Conservation (phyloP, 2,113 vertebrate species). For the Ochotona curzoniae region DNA sequence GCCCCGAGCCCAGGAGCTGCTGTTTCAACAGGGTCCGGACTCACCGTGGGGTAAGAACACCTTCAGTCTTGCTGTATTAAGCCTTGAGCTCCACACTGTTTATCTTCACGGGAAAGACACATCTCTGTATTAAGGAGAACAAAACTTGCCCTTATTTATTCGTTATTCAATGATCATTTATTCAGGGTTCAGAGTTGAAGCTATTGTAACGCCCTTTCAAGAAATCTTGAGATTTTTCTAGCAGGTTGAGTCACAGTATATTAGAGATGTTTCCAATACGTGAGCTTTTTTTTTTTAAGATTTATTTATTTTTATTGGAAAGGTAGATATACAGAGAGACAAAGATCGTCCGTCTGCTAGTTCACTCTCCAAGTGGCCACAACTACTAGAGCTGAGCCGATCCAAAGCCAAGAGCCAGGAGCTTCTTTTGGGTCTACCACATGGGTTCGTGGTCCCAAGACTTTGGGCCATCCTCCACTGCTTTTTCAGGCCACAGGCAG, state of each 20-base stretch:
- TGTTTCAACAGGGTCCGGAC: background rate
- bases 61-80: background rate
- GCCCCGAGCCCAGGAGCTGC: too few species aligned
- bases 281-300: background rate
- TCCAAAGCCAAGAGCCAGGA: too few species aligned
- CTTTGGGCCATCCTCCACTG: too few species aligned
- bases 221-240: conserved; percentile 24
- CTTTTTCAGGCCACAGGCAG: too few species aligned
- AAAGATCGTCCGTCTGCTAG: too few species aligned
- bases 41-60: background rate
- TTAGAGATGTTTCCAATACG: background rate
- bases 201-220: background rate
- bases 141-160: background rate
- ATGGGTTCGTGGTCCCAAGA: too few species aligned
- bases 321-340: too few species aligned
- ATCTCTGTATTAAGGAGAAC: background rate
- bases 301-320: too few species aligned
- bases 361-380: too few species aligned
- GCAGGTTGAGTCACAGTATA: background rate
- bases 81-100: background rate
- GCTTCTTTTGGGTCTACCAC: too few species aligned
- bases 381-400: too few species aligned
- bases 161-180: background rate
- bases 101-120: background rate
- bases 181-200: background rate